These are phyloP conservation scores for Malaclemys terrapin DNA, from an alignment of 2,113 vertebrate genomes.

Conservation along the genomic window DNA sequence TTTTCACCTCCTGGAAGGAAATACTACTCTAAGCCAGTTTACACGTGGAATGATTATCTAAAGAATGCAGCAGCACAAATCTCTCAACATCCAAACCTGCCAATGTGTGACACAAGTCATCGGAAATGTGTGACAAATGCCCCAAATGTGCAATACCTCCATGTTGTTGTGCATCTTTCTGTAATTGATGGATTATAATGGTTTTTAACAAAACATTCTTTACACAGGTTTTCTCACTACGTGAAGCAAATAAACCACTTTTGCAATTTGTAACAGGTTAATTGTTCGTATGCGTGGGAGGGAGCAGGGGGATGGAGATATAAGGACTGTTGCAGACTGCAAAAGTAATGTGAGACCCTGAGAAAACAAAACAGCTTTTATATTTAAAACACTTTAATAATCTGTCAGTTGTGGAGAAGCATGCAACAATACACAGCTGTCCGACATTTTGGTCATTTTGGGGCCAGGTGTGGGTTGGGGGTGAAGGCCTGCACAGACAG, in stretches of 20 bases:
- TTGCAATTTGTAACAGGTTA: neutral
- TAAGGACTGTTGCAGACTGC: neutral
- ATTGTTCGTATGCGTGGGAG: neutral
- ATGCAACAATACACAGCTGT: neutral
- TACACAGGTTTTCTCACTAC: neutral
- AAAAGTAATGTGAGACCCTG: neutral
- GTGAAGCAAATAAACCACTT: neutral
- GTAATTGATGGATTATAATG: neutral
- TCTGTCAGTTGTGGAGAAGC: neutral
- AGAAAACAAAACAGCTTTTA: neutral
- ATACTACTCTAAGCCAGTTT: neutral
- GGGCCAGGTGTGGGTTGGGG: neutral
- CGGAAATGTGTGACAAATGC: neutral
- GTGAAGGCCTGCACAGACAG: neutral
- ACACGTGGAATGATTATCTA: neutral
- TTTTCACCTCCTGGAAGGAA: neutral
- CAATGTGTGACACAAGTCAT: neutral
- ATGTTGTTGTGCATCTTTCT: neutral
- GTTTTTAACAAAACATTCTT: neutral
- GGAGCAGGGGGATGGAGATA: neutral
- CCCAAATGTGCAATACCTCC: neutral
- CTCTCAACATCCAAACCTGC: neutral
- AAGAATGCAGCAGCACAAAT: neutral
- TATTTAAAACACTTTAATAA: neutral
- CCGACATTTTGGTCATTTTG: no score